Base-by-base conservation (phyloP, 2,113 vertebrate species). In the Acinonyx jubatus region DNA sequence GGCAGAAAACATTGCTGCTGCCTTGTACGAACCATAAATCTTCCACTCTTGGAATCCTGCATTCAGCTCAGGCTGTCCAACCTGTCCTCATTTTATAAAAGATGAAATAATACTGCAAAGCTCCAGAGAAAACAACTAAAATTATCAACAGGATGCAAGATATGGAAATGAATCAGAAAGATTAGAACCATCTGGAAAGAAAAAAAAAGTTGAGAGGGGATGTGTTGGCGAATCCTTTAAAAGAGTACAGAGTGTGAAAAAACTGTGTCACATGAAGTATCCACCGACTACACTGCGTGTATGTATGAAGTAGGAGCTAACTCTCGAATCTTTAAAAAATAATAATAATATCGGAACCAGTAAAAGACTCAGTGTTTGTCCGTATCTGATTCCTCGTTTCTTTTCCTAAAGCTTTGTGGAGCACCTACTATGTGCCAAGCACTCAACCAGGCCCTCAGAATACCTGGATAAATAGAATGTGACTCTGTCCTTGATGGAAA, bases 51-150 rank as follows among this genome's bases (percentile, higher is more conserved):
- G 21, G 25, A 96, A 90, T 68, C 45, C 38, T 83, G 79, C 11
- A 80, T 96, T 86, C 83, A 25, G 63, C 45, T 95, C 55, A 69
- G 36, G 11, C 88, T 92, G 25, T 55, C 68, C 93, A 89, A 89
- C 61, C 73, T 86, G 94, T 88, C 87, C 79, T 95, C 76, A 33
- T 88, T 92, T 92, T 68, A 45, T 90, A 97, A 94, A 81, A 14
- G 27, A 97, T 84, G 76, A 97, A 94, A 63, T 86, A 91, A 50
- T 19, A 33, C 31, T 76, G 63, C 31, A 88, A 81, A 96, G 50
- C 74, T 95, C 88, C 76, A 96, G 91, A 97, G 74, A 87, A 92
- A 94, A 91, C 61, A 96, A 89, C 83, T 90, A 96, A 97, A 92
- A 92, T 95, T 92, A 96, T 92, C 92, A 92, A 79, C 68, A 97